Conservation (phyloP, 2,888 invertebrate genomes). For the Crocallis elinguaria region DNA sequence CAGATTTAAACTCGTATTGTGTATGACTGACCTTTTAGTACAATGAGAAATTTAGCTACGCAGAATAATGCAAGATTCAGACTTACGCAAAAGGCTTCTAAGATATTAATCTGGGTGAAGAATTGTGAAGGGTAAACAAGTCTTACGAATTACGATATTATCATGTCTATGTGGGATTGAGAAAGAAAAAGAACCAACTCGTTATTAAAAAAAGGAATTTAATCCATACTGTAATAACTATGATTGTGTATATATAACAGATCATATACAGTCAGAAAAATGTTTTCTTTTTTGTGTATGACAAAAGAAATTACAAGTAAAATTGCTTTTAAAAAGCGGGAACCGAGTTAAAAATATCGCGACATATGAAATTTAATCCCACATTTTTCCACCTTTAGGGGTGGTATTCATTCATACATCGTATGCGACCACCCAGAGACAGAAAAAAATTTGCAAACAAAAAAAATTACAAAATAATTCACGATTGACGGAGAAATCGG, state of each 20-base stretch:
- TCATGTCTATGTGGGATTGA: background rate
- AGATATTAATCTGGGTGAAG: conserved; percentile 2
- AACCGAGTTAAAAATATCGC: no score
- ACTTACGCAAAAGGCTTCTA: conserved; percentile 11
- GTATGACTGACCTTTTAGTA: conserved; percentile 21
- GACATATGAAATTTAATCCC: no score
- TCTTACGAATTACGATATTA: background rate
- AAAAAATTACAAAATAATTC: no score
- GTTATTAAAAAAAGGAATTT: background rate
- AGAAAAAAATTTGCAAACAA: no score
- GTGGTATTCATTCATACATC: no score
- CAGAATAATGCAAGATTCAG: conserved; percentile 11
- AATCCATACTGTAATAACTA: background rate
- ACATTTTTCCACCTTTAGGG: no score
- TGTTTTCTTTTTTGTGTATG: no score
- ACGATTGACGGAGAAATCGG: no score
- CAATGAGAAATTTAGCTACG: conserved; percentile 10
- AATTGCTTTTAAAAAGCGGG: no score
- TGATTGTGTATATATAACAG: background rate
- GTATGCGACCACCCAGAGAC: no score
- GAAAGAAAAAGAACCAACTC: background rate
- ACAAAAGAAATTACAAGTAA: no score
- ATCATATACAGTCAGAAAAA: no score
- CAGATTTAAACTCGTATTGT: conserved; percentile 12
- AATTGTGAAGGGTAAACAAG: background rate